Base-by-base conservation (phyloP, 2,888 invertebrate genomes). In the Venusia cambrica region DNA sequence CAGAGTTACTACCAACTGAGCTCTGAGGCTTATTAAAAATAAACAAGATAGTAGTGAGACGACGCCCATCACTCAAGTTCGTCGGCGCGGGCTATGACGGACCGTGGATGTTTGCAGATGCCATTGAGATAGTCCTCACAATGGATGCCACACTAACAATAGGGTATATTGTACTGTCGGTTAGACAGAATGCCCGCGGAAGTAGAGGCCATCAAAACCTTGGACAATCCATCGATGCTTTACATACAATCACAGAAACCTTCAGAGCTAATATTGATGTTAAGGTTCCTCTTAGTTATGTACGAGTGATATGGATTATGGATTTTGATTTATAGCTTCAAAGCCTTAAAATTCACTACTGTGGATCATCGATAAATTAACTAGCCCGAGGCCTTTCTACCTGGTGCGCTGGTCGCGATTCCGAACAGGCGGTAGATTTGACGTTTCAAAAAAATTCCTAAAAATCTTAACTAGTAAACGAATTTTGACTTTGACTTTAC, bases 141-240 rank as follows among this genome's bases (percentile, higher is more conserved):
- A 45, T 45, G 24, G 51, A 36, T 25, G 11, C 29, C 35, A 29
- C 24, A 30, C 53, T 60, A 73, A 80, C 80, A 80, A 80, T 78
- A 64, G 73, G 43, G 51, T 58, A 51, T 68, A 60, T 85, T 85
- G 83, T 85, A 67, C 73, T 84, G 84, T 84, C 84, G 62, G 51
- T 48, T 55, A 35, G 32, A 66, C 71, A 75, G 73, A 73, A 73
- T 75, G 66, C 65, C 64, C 51, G 64, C 73, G 75, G 84, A 76
- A 81, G 68, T 73, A 55, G 61, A 64, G 76, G 69, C 69, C 75
- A 62, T 74, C 73, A 63, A 62, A 71, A 63, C 81, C 83, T 81
- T 81, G 83, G 79, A 70, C 72, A 63, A 70, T 70, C 39, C 35
- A 35, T 40, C 31, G 26, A 36, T 40, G 35, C 40, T 35, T 40